These are phyloP conservation scores for Microhierax caerulescens DNA, from an alignment of 2,797 vertebrate genomes.

Conservation along the genomic window DNA sequence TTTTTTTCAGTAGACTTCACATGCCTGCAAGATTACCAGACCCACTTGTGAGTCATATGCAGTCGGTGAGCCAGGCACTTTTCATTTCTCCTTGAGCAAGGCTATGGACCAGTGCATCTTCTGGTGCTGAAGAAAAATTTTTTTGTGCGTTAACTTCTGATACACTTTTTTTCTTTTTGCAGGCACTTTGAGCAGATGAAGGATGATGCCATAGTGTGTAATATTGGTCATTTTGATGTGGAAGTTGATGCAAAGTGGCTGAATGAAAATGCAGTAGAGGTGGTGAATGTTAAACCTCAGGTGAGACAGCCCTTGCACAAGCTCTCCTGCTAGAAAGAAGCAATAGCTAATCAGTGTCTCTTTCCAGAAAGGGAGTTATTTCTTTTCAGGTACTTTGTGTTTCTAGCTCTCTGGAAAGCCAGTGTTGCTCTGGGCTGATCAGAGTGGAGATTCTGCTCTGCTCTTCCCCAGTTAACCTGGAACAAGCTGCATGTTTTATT, in stretches of 20 bases:
- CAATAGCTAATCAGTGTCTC: background rate
- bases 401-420: background rate
- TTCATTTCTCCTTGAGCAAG: background rate
- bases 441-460: background rate
- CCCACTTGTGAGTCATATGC: background rate
- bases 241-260: constrained; percentile 97
- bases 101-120: background rate
- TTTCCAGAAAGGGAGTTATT: background rate
- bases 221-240: constrained; percentile 97
- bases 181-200: constrained; percentile 98
- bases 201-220: constrained; percentile 94
- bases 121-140: background rate
- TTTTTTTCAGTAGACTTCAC: background rate
- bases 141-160: background rate
- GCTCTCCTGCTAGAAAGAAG: background rate
- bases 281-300: constrained; percentile 94
- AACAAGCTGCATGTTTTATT: background rate
- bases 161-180: background rate
- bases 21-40: background rate
- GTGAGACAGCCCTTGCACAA: constrained; percentile 65
- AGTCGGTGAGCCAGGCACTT: background rate
- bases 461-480: background rate
- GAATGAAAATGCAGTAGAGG: constrained; percentile 84
- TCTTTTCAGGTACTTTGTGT: background rate
- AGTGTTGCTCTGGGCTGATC: background rate